A percentile compares a stretch with the other conserved stretches of the same genome.
Evolutionary conservation across 2,113 vertebrate species (phyloP).

Genomic region (Dicrurus megarhynchus): DNA sequence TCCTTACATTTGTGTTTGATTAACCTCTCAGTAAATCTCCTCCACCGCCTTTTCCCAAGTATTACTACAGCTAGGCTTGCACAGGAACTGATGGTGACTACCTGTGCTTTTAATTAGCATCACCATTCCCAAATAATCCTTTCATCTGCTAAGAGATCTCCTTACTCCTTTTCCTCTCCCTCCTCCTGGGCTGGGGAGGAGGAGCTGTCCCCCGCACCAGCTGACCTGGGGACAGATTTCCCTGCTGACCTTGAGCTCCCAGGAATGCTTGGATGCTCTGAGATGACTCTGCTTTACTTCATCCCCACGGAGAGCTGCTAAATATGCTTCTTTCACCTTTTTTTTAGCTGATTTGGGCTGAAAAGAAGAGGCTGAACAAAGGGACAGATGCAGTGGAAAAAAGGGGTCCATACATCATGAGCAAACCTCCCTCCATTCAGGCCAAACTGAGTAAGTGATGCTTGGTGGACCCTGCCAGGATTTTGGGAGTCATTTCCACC

Average conservation of each 20-base stretch:
- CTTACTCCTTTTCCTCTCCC: background rate
- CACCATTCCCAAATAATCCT: background rate
- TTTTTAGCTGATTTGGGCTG: background rate
- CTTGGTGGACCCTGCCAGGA: background rate
- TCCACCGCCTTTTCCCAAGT: accelerated
- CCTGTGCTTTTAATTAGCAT: background rate
- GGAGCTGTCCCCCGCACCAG: background rate
- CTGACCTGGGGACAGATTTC: background rate
- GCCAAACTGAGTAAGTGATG: slow-evolving; percentile 86
- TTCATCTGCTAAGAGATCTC: background rate
- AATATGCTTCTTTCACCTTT: background rate
- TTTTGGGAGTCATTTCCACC: accelerated
- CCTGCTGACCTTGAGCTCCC: background rate
- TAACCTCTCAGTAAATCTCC: background rate
- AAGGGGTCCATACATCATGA: slow-evolving; percentile 88
- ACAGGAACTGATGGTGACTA: background rate
- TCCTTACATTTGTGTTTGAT: background rate
- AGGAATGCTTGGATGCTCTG: background rate
- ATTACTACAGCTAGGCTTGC: background rate
- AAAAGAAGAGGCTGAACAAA: slow-evolving; percentile 22
- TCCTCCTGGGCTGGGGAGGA: background rate
- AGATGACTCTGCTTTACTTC: background rate
- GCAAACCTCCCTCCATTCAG: slow-evolving; percentile 82
- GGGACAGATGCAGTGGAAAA: slow-evolving; percentile 72
- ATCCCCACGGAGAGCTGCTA: background rate